Evolutionary conservation across 2,113 vertebrate genomes (phyloP).

Genomic region (Tamias sibiricus): DNA sequence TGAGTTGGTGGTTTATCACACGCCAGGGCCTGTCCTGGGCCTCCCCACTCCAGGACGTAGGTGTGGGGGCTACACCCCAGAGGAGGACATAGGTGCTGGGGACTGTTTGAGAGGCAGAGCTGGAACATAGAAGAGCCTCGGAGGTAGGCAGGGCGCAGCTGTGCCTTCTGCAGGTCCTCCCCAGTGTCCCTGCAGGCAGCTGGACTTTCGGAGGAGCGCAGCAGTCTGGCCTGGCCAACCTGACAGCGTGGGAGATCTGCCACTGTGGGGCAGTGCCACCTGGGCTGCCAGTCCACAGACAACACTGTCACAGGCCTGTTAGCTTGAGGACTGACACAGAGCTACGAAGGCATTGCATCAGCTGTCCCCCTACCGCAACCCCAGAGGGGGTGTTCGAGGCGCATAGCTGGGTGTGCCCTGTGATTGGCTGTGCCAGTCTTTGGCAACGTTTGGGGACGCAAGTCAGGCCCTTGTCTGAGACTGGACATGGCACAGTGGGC

Average conservation of each 20-base stretch:
- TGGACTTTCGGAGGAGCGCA: not conserved
- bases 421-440: too few species aligned
- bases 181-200: fast-evolving
- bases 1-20: fast-evolving
- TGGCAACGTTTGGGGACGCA: not conserved
- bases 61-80: not conserved
- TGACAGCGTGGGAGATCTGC: fast-evolving
- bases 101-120: fast-evolving
- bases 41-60: fast-evolving
- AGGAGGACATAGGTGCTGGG: not conserved
- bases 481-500: not conserved
- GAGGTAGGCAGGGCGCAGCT: not conserved
- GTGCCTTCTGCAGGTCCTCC: fast-evolving
- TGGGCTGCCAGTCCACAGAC: fast-evolving
- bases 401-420: not conserved
- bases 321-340: fast-evolving
- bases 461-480: too few species aligned
- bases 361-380: too few species aligned
- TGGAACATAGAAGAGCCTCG: not conserved
- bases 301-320: not conserved
- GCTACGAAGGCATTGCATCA: too few species aligned
- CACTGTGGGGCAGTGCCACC: too few species aligned
- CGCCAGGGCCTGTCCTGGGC: not conserved
- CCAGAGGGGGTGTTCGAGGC: not conserved
- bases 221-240: not conserved